These are phyloP conservation scores for Brienomyrus brachyistius DNA, from an alignment of 2,113 vertebrate genomes.

Conservation along the genomic window DNA sequence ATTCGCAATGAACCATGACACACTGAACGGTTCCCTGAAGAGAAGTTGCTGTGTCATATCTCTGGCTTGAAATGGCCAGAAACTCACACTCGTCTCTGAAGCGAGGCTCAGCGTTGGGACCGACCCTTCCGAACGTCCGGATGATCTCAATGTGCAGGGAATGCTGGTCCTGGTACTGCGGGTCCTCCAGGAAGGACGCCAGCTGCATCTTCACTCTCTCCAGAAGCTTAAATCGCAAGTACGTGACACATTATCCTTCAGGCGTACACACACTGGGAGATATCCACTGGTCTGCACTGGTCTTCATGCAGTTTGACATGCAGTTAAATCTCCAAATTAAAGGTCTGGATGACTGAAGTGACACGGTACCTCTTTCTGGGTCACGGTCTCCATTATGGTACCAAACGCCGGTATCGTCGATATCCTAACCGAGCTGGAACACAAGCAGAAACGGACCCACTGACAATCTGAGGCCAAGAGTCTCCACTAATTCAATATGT, in stretches of 20 bases:
- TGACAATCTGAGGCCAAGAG: neutral
- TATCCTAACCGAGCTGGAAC: constrained; percentile 90
- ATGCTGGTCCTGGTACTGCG: no score
- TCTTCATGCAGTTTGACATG: no score
- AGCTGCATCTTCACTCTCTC: constrained; percentile 98
- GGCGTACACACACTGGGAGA: neutral
- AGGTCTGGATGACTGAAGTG: neutral
- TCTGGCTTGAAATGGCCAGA: no score
- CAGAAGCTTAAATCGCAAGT: constrained; percentile 67
- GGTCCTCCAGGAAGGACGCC: no score
- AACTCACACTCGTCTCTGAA: no score
- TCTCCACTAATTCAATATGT: neutral
- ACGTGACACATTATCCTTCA: neutral
- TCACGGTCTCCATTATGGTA: constrained; percentile 98
- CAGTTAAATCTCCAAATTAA: neutral
- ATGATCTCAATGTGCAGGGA: no score
- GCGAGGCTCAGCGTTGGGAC: no score
- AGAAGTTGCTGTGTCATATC: no score
- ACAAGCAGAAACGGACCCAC: constrained; percentile 38
- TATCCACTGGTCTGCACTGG: neutral
- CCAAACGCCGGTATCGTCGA: constrained; percentile 97
- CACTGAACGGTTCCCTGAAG: no score
- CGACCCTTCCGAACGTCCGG: no score
- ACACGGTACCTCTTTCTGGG: constrained; percentile 85
- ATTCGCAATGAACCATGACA: no score